phyloP scores from a whole-genome alignment of 2,797 vertebrate species.

The Myoxocephalus aenaeus region DNA sequence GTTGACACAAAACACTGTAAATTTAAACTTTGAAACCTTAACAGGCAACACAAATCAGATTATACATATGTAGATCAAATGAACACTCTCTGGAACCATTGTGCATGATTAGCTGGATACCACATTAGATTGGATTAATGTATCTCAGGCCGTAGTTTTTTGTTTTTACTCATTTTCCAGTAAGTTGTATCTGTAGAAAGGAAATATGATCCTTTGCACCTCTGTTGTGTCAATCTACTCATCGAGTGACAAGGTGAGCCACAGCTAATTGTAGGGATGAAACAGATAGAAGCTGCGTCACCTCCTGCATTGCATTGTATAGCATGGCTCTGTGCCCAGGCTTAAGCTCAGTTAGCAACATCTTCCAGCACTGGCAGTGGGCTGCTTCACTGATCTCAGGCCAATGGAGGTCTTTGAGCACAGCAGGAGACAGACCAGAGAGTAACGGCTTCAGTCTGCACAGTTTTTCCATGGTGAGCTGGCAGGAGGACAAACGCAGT shows the following conservation, averaged over 20 bases:
- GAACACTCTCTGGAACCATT: background rate
- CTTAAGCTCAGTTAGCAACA: constrained; percentile 82
- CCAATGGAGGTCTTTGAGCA: constrained; percentile 80
- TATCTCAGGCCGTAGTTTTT: background rate
- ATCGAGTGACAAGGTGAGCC: background rate
- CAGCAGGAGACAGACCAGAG: constrained; percentile 84
- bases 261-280: constrained; percentile 19
- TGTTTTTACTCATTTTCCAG: background rate
- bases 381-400: constrained; percentile 66
- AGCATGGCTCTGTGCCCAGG: constrained; percentile 86
- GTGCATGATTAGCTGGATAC: background rate
- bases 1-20: constrained; percentile 33
- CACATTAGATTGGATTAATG: constrained; percentile 5
- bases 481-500: constrained; percentile 36
- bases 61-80: constrained; percentile 7
- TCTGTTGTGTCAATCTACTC: background rate
- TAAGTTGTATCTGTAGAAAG: background rate
- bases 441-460: constrained; percentile 86
- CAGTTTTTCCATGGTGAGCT: constrained; percentile 84
- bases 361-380: constrained; percentile 86
- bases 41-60: constrained; percentile 13
- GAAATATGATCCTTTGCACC: background rate
- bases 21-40: constrained; percentile 4
- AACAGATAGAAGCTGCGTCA: constrained; percentile 46
- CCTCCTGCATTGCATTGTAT: constrained; percentile 84